phyloP scores from a whole-genome alignment of 1,140 invertebrate species.

The Monochamus saltuarius region DNA sequence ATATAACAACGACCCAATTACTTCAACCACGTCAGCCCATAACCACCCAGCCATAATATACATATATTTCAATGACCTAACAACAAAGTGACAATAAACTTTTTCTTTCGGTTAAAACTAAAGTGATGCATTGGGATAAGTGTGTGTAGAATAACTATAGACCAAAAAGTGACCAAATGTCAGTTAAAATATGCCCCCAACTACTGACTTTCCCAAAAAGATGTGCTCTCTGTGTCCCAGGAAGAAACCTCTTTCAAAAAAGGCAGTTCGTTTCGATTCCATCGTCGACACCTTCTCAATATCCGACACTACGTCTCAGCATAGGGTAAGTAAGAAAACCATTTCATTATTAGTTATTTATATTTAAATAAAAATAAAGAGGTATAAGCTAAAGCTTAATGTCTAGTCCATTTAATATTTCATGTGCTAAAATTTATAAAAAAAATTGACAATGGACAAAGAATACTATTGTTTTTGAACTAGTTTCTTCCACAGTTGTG shows the following conservation, averaged over 20 bases:
- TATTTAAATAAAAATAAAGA: background rate
- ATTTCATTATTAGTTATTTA: background rate
- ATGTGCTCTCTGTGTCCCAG: slow-evolving; percentile 65
- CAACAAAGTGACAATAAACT: no score
- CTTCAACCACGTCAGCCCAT: no score
- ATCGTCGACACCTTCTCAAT: slow-evolving; percentile 64
- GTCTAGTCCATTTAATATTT: no score
- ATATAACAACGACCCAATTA: no score
- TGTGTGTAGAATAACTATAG: no score
- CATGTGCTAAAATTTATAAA: no score
- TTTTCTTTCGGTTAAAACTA: no score
- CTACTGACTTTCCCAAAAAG: slow-evolving; percentile 36
- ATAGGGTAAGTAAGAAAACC: slow-evolving; percentile 54
- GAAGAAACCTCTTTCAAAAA: slow-evolving; percentile 57
- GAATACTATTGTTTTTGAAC: background rate
- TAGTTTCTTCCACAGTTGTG: background rate
- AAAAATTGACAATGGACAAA: background rate
- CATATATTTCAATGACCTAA: no score
- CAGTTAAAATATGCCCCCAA: slow-evolving; percentile 31
- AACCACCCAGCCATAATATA: no score
- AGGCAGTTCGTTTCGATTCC: slow-evolving; percentile 63
- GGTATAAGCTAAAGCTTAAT: no score
- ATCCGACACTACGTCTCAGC: slow-evolving; percentile 56
- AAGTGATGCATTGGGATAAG: no score
- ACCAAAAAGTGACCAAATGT: no score